phyloP scores from a whole-genome alignment of 2,888 invertebrate species.

The Lithosia quadra region DNA sequence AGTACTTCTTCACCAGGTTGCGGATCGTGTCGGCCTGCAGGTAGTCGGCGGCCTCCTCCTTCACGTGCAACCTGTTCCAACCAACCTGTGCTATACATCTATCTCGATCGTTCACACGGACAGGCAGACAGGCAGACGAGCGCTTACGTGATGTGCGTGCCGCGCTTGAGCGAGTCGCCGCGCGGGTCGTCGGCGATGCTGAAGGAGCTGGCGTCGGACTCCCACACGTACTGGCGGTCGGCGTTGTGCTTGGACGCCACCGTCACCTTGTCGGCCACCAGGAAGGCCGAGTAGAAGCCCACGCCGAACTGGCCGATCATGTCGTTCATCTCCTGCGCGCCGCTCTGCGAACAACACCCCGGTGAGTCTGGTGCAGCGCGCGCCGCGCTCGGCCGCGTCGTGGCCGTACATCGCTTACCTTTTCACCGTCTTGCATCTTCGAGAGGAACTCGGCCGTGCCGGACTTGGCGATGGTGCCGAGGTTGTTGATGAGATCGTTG shows the following conservation, averaged over 20 bases:
- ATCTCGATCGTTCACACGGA: too few species aligned
- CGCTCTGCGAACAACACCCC: conserved; percentile 59
- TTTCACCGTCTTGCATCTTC: conserved; percentile 92
- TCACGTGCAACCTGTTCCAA: conserved; percentile 92
- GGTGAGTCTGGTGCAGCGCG: neutral
- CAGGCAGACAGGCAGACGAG: neutral
- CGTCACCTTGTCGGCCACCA: conserved; percentile 98
- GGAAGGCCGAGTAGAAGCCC: conserved; percentile 99
- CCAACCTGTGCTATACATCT: neutral
- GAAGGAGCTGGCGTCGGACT: conserved; percentile 97
- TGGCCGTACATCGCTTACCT: conserved; percentile 48
- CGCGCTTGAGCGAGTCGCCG: conserved; percentile 96
- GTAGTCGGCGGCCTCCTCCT: conserved; percentile 99
- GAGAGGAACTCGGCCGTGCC: conserved; percentile 98
- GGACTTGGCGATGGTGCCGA: conserved; percentile 99
- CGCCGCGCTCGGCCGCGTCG: neutral
- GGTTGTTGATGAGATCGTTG: conserved; percentile 96
- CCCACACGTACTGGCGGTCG: conserved; percentile 98
- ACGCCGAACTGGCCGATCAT: conserved; percentile 99
- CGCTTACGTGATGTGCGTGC: conserved; percentile 92
- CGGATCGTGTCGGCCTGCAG: conserved; percentile 96
- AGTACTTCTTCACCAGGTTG: conserved; percentile 98
- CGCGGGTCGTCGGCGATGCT: conserved; percentile 97
- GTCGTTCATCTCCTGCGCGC: conserved; percentile 94
- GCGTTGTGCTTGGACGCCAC: conserved; percentile 98